phyloP scores from a whole-genome alignment of 2,797 vertebrate genomes.

The Phalloptychus januarius region DNA sequence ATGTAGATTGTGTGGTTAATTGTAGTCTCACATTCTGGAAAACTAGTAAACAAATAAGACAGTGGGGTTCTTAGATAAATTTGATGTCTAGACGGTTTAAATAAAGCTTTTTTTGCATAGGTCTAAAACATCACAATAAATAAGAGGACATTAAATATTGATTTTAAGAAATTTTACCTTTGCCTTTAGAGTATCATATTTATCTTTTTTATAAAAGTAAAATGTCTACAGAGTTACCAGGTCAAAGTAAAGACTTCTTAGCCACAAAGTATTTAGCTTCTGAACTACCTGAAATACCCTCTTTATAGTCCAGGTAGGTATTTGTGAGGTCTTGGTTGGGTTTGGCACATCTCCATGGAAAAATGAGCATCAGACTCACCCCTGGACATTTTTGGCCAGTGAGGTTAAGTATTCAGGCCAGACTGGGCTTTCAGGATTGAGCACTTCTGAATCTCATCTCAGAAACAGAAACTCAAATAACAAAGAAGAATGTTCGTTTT shows the following conservation, averaged over 20 bases:
- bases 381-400: conserved; percentile 2
- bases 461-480: not conserved
- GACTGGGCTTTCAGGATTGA: not conserved
- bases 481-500: not conserved
- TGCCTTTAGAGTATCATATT: not conserved
- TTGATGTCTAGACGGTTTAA: not conserved
- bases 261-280: not conserved
- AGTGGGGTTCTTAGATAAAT: too few relatives aligned
- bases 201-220: not conserved
- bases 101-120: not conserved
- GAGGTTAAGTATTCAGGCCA: not conserved
- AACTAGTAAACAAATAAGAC: not conserved
- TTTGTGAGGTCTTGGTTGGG: not conserved
- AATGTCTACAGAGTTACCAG: not conserved
- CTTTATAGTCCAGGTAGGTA: not conserved
- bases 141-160: not conserved
- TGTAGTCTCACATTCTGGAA: not conserved
- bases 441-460: not conserved
- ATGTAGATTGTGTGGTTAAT: not conserved
- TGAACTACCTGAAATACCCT: not conserved
- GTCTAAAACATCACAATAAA: not conserved
- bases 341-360: conserved; percentile 10
- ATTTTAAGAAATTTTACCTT: not conserved
- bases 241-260: not conserved
- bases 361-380: not conserved